Evolutionary conservation across 2,888 invertebrate species (phyloP), one percentile per base, ranked within the genome.

Genomic region (Neuroscelio doddi): DNA sequence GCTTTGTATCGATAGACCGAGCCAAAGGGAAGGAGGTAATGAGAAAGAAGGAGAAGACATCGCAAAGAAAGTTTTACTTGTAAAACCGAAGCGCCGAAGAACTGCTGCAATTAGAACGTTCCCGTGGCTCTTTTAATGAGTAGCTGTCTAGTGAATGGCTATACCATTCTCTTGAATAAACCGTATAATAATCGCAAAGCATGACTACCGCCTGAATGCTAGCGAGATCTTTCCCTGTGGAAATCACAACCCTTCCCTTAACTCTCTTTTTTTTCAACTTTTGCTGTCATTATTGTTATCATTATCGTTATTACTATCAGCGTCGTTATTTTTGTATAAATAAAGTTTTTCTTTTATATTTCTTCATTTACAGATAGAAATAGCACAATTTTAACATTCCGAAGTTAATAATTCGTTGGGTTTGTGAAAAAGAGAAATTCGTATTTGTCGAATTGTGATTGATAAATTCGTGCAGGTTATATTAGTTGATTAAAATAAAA

Each of bases 61-160:
- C 2, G 15, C 15, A 8, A 1, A 42, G 12, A 24, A 2, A n/a
- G n/a, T n/a, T 24, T 24, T 26, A 1, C 42, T 24, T 10, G 42
- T 12, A 42, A 21, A 10, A 24, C 24, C 26, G 7, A 14, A 42
- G 42, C 39, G 16, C 9, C 9, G 16, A 39, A 39, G 39, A 39
- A 17, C 16, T 10, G 3, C 7, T 9, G 39, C 21, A 21, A 21
- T 21, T 39, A 36, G 3, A 15, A 10, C n/a, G n/a, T n/a, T n/a
- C n/a, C n/a, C n/a, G n/a, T n/a, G n/a, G n/a, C n/a, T n/a, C 39
- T 39, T 39, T 39, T 39, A 39, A 39, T 39, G 39, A 39, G 8
- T 39, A n/a, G 39, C 39, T 39, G 39, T 17, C 16, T 39, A 16
- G 9, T 10, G 9, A 39, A 39, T 39, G 39, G 39, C 21, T 9